Base-by-base conservation (phyloP, 2,797 vertebrate species). In the Hydrolagus colliei region DNA sequence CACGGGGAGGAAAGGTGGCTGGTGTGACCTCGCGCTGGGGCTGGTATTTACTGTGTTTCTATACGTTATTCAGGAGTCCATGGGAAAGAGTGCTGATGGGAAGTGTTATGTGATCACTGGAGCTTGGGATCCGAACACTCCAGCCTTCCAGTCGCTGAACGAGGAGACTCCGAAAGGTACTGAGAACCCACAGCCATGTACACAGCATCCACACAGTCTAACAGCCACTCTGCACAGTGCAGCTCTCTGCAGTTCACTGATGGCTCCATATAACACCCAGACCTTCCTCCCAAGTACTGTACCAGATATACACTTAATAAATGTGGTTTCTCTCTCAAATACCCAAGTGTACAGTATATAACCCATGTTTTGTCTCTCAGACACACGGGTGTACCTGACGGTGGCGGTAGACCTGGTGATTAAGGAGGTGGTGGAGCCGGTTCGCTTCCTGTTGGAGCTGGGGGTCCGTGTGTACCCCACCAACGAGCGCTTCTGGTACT, bases 141-240 rank as follows among this genome's bases (percentile, higher is more conserved):
- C 95, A 1, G 93, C 93, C 86, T 99, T 99, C 92, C 92, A 97
- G 68, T 92, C 90, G 0, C 95, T 99, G 87, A 99, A 99, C 86
- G 97, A 99, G 90, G 98, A 99, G 93, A 97, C 97, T 0, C 95
- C 97, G n/a, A 99, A 98, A 96, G 98, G 98, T 99, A 90, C 89
- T 88, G 41, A 52, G 41, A 52, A 6, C 41, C 41, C 41, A 52
- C 2, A 52, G 41, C 6, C 41, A 52, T 52, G 41, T 52, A 52
- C 41, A 52, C 41, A 52, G 41, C 41, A 52, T 3, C 1, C 41
- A 52, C 41, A 52, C 41, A 52, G 41, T 52, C 3, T 52, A 52
- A 3, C 41, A 52, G 41, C 41, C 41, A 6, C 41, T 52, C 73
- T 35, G 32, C 4, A 59, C 9, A 82, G 35, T 62, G 13, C 79